Evolutionary conservation across 1,140 invertebrate genomes (phyloP).

Genomic region (Polypedilum pembai): DNA sequence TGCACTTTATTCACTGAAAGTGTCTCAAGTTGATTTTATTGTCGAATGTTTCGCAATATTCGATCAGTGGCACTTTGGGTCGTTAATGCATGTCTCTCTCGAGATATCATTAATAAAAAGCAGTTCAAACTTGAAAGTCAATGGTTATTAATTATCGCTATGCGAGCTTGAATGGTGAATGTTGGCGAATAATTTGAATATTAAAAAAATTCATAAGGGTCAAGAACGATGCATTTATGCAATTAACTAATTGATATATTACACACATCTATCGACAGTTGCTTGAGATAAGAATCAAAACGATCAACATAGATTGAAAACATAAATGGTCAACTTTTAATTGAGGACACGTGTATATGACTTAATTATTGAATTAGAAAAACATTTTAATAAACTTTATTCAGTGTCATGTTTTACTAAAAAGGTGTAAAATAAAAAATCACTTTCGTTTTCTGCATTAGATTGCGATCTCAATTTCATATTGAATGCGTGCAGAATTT

Average conservation of each 20-base stretch:
- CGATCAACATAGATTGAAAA: background rate
- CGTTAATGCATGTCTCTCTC: too few relatives aligned
- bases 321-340: slow-evolving; percentile 1
- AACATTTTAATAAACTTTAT: background rate
- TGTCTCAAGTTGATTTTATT: too few relatives aligned
- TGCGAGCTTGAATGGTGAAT: background rate
- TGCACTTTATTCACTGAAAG: too few relatives aligned
- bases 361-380: background rate
- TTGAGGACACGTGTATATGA: background rate
- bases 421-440: background rate
- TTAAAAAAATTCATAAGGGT: background rate
- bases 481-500: background rate
- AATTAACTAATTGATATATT: background rate
- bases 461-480: background rate
- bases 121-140: too few relatives aligned
- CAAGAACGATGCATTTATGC: background rate
- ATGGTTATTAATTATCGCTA: background rate
- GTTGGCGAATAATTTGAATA: background rate
- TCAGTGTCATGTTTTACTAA: background rate
- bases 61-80: too few relatives aligned
- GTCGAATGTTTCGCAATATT: too few relatives aligned
- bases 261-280: background rate
- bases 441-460: background rate
- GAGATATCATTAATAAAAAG: too few relatives aligned
- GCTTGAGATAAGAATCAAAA: too few relatives aligned